A percentile compares a stretch with the other conserved stretches of the same genome.
Evolutionary conservation across 2,888 invertebrate genomes (phyloP).

Genomic region (Temnothorax unifasciatus): DNA sequence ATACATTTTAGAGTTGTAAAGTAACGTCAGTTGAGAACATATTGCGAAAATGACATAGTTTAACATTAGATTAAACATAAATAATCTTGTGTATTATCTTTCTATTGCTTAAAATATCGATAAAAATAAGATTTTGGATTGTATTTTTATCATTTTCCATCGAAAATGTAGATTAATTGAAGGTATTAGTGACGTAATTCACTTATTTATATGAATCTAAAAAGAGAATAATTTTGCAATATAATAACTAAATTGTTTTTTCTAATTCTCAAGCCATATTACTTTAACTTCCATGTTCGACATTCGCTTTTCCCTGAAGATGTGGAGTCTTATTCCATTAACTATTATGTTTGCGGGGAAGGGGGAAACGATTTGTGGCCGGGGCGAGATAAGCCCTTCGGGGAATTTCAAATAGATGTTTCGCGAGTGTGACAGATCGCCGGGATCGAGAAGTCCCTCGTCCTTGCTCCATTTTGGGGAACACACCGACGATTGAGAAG

Average conservation of each 20-base stretch:
- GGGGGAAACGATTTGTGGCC: constrained; percentile 63
- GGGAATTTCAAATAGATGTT: constrained; percentile 54
- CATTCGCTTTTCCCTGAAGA: neutral
- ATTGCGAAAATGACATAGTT: neutral
- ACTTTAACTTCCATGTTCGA: neutral
- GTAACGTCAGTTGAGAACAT: neutral
- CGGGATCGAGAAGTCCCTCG: constrained; percentile 16
- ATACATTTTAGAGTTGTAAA: constrained; percentile 2
- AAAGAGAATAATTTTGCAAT: neutral
- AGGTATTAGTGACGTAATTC: neutral
- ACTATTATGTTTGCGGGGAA: constrained; percentile 60
- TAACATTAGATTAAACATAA: neutral
- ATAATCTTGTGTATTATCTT: neutral
- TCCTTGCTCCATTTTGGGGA: neutral
- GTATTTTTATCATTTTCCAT: neutral
- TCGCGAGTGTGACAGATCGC: constrained; percentile 49
- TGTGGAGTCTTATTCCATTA: constrained; percentile 61
- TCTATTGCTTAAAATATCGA: neutral
- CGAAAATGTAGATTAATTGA: neutral
- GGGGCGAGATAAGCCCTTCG: constrained; percentile 58
- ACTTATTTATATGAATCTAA: neutral
- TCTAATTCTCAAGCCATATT: neutral
- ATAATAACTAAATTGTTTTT: neutral
- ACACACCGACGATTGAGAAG: constrained; percentile 17
- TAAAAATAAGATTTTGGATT: constrained; percentile 9